Percentiles rank a stretch among this genome's conserved stretches.
phyloP scores from a whole-genome alignment of 2,113 vertebrate species.

The Archilochus colubris region DNA sequence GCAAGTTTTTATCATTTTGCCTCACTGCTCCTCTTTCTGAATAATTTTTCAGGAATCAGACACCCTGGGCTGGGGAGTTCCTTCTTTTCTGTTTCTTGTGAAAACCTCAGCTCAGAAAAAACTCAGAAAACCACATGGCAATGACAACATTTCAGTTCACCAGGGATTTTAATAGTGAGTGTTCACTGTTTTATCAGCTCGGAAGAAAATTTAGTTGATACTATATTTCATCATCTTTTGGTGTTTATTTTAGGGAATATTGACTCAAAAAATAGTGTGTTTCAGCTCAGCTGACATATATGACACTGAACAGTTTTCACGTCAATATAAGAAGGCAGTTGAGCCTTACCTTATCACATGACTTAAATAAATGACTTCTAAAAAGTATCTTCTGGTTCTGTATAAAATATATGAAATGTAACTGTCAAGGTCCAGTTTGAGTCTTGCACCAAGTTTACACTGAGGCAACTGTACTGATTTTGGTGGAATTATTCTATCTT shows the following conservation, averaged over 20 bases:
- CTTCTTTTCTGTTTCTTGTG: background rate
- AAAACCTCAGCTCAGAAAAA: background rate
- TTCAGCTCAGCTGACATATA: background rate
- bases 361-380: background rate
- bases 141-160: slow-evolving; percentile 3
- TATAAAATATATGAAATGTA: background rate
- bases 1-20: background rate
- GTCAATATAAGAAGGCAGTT: background rate
- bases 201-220: slow-evolving; percentile 15
- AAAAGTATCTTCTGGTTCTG: background rate
- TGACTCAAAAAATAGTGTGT: background rate
- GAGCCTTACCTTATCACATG: background rate
- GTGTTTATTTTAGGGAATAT: slow-evolving; percentile 44
- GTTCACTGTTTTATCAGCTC: background rate
- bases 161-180: background rate
- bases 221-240: slow-evolving; percentile 14
- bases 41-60: background rate
- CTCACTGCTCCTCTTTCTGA: slow-evolving; percentile 14
- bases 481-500: background rate
- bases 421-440: background rate
- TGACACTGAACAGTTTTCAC: background rate
- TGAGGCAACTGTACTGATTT: background rate
- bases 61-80: background rate
- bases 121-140: background rate
- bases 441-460: background rate